Conservation (phyloP, 37 sponge, comb jelly and placozoan species). For the Hormiphora californensis region DNA sequence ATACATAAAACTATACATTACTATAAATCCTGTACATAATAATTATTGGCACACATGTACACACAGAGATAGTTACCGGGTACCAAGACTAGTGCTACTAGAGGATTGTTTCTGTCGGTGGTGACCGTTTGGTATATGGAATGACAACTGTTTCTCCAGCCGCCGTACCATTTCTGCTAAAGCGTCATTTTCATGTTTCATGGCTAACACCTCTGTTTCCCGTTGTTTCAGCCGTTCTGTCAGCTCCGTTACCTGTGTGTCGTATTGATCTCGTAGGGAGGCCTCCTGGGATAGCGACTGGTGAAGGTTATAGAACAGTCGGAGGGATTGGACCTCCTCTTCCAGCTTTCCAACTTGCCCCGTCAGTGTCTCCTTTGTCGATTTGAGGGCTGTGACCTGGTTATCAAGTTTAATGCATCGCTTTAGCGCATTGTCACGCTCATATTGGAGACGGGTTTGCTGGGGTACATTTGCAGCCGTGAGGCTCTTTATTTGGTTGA, state of each 20-base stretch:
- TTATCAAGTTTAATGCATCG: slow-evolving; percentile 17
- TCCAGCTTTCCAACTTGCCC: neutral
- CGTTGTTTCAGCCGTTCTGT: slow-evolving; percentile 27
- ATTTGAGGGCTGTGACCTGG: neutral
- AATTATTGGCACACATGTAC: too few species aligned
- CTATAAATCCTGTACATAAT: too few species aligned
- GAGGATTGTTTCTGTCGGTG: too few species aligned
- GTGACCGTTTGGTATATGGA: too few species aligned
- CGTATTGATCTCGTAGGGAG: slow-evolving; percentile 28
- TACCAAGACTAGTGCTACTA: too few species aligned
- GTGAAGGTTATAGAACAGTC: slow-evolving; percentile 44
- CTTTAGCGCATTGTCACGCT: slow-evolving; percentile 33
- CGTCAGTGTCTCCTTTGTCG: neutral
- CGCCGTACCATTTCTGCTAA: slow-evolving; percentile 45
- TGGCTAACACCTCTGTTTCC: slow-evolving; percentile 20
- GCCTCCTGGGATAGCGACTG: slow-evolving; percentile 44
- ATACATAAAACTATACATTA: too few species aligned
- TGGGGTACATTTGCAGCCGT: neutral
- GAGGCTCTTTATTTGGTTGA: neutral
- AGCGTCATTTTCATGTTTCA: slow-evolving; percentile 36
- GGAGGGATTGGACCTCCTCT: slow-evolving; percentile 26
- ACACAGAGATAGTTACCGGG: too few species aligned
- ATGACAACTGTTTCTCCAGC: slow-evolving; percentile 14
- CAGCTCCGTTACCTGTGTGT: slow-evolving; percentile 31
- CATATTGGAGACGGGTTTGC: neutral